A percentile compares a stretch with the other conserved stretches of the same genome.
These are phyloP conservation scores for Phyllotreta striolata DNA, from an alignment of 2,888 invertebrate species.

Conservation along the genomic window DNA sequence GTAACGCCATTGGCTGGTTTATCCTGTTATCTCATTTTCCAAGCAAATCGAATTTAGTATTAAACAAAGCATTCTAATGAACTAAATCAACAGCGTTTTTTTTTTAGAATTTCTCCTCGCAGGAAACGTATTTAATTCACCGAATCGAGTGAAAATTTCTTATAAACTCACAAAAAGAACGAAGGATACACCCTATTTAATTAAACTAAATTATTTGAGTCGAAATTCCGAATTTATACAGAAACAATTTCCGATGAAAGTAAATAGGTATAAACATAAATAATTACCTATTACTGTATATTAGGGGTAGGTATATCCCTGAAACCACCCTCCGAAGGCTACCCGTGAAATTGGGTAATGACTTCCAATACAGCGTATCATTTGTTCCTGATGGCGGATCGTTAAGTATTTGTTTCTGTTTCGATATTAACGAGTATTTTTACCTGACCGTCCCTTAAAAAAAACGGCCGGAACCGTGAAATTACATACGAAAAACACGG, in stretches of 20 bases:
- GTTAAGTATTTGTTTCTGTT: conserved; percentile 23
- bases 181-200: neutral
- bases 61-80: too few species aligned
- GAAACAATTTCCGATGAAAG: conserved; percentile 8
- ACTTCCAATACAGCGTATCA: conserved; percentile 19
- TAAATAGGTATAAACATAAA: neutral
- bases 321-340: neutral
- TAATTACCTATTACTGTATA: neutral
- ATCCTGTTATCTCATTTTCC: too few species aligned
- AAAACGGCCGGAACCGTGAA: conserved; percentile 40
- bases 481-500: conserved; percentile 45
- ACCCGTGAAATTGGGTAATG: conserved; percentile 17
- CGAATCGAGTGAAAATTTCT: too few species aligned
- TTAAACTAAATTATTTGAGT: neutral
- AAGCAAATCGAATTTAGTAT: too few species aligned
- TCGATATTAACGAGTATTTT: conserved; percentile 28
- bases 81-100: too few species aligned
- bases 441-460: conserved; percentile 33
- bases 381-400: conserved; percentile 13
- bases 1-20: too few species aligned
- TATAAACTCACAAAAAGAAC: too few species aligned
- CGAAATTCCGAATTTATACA: neutral
- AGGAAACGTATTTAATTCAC: too few species aligned
- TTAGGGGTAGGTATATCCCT: neutral
- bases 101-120: too few species aligned